These are phyloP conservation scores for Chloropsis cyanopogon DNA, from an alignment of 2,113 vertebrate genomes.

Conservation along the genomic window DNA sequence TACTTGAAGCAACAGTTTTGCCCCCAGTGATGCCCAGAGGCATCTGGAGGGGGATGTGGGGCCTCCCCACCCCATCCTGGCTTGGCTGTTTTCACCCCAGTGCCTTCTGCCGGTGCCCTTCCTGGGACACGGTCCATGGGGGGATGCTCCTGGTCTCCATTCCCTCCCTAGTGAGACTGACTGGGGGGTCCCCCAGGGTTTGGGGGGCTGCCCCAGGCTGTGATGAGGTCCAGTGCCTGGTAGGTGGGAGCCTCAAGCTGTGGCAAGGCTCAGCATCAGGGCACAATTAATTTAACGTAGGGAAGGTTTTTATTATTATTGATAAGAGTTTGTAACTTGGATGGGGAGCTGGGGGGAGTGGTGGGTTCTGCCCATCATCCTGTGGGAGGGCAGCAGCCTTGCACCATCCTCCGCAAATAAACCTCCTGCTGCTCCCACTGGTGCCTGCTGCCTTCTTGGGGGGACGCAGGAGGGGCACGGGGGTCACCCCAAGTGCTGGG, in stretches of 20 bases:
- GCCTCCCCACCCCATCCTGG: neutral
- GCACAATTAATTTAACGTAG: neutral
- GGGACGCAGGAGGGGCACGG: neutral
- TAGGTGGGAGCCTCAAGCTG: neutral
- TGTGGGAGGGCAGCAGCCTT: neutral
- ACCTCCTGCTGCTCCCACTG: slow-evolving; percentile 26
- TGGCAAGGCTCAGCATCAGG: neutral
- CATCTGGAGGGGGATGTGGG: fast-evolving
- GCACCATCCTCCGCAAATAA: neutral
- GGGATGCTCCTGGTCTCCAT: neutral
- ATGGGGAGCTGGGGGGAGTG: neutral
- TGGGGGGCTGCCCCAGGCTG: neutral
- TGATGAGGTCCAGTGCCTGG: neutral
- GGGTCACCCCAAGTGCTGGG: neutral
- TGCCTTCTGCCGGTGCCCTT: slow-evolving; percentile 15
- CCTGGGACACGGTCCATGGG: neutral
- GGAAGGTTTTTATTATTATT: slow-evolving; percentile 61
- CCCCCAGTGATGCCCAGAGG: neutral
- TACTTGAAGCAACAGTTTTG: neutral
- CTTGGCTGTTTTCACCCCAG: slow-evolving; percentile 27
- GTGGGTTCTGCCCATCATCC: neutral
- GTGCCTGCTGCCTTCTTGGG: neutral
- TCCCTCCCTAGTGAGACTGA: neutral
- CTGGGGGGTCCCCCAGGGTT: neutral
- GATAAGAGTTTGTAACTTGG: slow-evolving; percentile 57